Evolutionary conservation across 1,140 invertebrate genomes (phyloP).

Genomic region (Neodiprion pinetum): DNA sequence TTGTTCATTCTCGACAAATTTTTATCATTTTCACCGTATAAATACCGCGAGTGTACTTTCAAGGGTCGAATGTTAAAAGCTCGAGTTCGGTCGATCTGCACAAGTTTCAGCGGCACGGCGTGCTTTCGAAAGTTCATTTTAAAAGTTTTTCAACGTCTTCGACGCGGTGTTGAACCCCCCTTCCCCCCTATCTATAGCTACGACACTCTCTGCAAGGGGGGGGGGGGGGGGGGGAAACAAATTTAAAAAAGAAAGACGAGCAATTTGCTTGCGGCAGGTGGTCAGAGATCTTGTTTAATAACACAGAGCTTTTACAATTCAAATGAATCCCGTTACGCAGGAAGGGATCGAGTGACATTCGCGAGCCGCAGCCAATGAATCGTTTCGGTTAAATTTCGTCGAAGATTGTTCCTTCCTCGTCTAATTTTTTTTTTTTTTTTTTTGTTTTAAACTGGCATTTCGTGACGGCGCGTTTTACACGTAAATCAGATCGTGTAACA

Average conservation of each 20-base stretch:
- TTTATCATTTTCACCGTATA: too few relatives aligned
- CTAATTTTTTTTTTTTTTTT: conserved; percentile 11
- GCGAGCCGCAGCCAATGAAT: conserved; percentile 41
- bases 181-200: too few relatives aligned
- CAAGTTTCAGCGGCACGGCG: background rate
- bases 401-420: conserved; percentile 11
- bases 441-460: background rate
- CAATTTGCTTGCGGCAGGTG: conserved; percentile 4
- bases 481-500: too few relatives aligned
- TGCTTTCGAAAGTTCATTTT: background rate
- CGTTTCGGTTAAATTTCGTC: conserved; percentile 14
- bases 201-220: too few relatives aligned
- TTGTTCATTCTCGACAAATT: too few relatives aligned
- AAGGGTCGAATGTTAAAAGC: too few relatives aligned
- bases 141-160: background rate
- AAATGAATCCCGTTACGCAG: conserved; percentile 34
- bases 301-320: conserved; percentile 49
- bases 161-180: background rate
- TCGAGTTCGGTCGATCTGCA: too few relatives aligned
- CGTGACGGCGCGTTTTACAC: too few relatives aligned
- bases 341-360: conserved; percentile 40
- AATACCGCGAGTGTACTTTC: too few relatives aligned
- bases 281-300: conserved; percentile 38
- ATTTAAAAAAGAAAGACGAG: background rate
- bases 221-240: background rate